Evolutionary conservation across 2,113 vertebrate species (phyloP).

Genomic region (Acrocephalus arundinaceus): DNA sequence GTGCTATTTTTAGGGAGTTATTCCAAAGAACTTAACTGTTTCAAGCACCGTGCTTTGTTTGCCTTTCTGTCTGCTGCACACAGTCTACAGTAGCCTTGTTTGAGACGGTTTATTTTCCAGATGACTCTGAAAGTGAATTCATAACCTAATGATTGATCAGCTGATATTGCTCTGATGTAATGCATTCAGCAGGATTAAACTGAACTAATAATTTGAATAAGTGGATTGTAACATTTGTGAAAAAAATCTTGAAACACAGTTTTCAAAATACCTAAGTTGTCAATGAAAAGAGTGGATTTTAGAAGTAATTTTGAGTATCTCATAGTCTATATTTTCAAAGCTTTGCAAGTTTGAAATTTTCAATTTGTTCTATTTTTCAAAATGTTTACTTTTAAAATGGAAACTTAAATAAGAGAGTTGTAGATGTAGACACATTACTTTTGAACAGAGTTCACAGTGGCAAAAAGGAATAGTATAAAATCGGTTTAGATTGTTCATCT

Average conservation of each 20-base stretch:
- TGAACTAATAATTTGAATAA: not conserved
- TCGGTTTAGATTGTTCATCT: not conserved
- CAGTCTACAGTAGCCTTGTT: not conserved
- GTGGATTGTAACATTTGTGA: not conserved
- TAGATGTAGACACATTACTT: not conserved
- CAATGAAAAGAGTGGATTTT: not conserved
- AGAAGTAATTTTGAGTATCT: not conserved
- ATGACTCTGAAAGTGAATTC: not conserved
- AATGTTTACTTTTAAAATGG: not conserved
- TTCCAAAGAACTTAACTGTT: slow-evolving; percentile 7
- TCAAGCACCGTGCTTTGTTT: not conserved
- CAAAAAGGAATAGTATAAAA: not conserved
- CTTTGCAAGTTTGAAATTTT: not conserved
- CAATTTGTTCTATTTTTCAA: not conserved
- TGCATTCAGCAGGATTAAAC: not conserved
- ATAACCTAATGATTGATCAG: not conserved
- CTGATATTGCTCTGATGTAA: not conserved
- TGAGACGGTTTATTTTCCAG: not conserved
- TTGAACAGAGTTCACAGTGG: not conserved
- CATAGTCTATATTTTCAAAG: not conserved
- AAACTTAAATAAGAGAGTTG: not conserved
- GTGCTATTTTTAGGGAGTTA: slow-evolving; percentile 27
- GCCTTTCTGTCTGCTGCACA: not conserved
- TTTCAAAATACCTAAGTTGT: not conserved
- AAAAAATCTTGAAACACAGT: not conserved